A percentile compares a stretch with the other conserved stretches of the same genome.
These are phyloP conservation scores for Allophyes oxyacanthae DNA, from an alignment of 2,888 invertebrate genomes.

Conservation along the genomic window DNA sequence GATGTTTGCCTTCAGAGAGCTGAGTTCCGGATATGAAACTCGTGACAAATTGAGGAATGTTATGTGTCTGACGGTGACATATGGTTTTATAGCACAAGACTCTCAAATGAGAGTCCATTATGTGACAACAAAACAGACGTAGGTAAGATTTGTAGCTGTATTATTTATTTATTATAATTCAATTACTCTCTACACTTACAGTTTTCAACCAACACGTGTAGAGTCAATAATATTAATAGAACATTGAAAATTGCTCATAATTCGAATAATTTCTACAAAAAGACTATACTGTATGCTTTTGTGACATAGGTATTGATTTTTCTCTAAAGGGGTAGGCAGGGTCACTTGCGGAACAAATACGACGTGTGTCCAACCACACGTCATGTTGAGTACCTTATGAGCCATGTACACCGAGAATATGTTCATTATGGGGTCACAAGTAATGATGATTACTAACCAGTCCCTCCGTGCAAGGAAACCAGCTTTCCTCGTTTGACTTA, in stretches of 20 bases:
- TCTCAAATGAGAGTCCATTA: constrained; percentile 49
- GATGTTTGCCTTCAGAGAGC: constrained; percentile 56
- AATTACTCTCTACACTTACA: no score
- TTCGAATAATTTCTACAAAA: no score
- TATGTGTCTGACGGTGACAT: constrained; percentile 54
- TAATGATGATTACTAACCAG: constrained; percentile 51
- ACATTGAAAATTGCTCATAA: no score
- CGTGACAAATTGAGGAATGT: constrained; percentile 59
- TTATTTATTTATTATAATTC: no score
- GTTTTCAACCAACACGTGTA: no score
- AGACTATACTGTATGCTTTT: no score
- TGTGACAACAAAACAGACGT: constrained; percentile 38
- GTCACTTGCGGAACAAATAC: constrained; percentile 42
- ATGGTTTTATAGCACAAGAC: constrained; percentile 50
- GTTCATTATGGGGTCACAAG: constrained; percentile 52
- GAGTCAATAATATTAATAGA: no score
- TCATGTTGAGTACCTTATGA: constrained; percentile 43
- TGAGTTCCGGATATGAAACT: constrained; percentile 58
- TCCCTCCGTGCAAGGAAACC: constrained; percentile 47
- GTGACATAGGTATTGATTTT: constrained; percentile 45
- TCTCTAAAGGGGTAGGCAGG: constrained; percentile 33
- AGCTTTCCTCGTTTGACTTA: constrained; percentile 51
- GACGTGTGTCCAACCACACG: constrained; percentile 39
- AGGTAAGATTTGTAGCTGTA: constrained; percentile 29
- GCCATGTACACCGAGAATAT: constrained; percentile 42